phyloP scores from a whole-genome alignment of 2,113 vertebrate genomes.

The Gavialis gangeticus region DNA sequence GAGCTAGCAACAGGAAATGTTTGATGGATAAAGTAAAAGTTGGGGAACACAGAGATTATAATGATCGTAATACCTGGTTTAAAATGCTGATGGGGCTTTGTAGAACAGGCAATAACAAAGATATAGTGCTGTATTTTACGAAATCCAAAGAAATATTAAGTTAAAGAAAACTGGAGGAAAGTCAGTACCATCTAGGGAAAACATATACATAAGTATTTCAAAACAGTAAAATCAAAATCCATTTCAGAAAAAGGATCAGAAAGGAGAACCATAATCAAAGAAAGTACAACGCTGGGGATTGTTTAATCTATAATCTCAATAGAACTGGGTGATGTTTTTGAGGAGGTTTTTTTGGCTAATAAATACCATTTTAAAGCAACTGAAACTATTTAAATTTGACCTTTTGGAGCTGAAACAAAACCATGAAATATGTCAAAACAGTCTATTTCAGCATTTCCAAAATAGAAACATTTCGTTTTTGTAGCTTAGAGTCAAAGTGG shows the following conservation, averaged over 20 bases:
- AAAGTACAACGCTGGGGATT: background rate
- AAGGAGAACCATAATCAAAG: background rate
- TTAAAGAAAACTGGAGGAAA: slow-evolving; percentile 5
- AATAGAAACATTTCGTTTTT: background rate
- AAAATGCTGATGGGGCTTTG: background rate
- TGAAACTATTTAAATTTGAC: background rate
- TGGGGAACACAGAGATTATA: background rate
- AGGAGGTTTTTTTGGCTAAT: background rate
- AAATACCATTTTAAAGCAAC: background rate
- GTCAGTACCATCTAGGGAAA: background rate
- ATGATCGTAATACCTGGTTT: background rate
- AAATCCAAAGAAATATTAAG: background rate
- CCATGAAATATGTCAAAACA: background rate
- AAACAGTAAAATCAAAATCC: background rate
- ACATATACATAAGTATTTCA: background rate
- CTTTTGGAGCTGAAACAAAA: too few species aligned
- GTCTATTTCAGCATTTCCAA: background rate
- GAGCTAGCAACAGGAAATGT: background rate
- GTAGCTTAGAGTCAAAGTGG: background rate
- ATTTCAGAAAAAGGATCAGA: background rate
- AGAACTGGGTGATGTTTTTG: too few species aligned
- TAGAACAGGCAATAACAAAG: background rate
- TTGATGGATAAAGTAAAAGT: background rate
- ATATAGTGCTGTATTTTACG: background rate
- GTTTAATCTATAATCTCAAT: too few species aligned